Percentiles rank a stretch among this genome's conserved stretches.
These are phyloP conservation scores for Acanthis flammea DNA, from an alignment of 2,797 vertebrate species.

Conservation along the genomic window DNA sequence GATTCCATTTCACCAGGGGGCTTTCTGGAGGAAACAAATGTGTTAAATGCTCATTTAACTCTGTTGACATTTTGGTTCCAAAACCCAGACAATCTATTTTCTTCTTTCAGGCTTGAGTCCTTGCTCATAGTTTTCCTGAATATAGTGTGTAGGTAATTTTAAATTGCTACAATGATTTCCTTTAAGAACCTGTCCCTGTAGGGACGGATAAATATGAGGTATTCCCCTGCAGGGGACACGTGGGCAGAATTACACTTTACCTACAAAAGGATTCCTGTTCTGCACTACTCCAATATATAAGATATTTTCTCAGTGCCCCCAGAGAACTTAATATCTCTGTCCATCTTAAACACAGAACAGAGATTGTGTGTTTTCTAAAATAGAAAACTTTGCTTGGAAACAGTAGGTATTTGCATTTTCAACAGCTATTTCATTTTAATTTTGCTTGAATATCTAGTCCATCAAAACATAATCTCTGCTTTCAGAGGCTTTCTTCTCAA, in stretches of 20 bases:
- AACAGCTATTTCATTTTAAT: background rate
- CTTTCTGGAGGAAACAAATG: background rate
- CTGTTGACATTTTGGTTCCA: background rate
- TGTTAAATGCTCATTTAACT: background rate
- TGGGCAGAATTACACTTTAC: background rate
- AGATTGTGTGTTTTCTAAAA: background rate
- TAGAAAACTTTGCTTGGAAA: background rate
- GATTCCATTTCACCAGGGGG: background rate
- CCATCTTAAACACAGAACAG: background rate
- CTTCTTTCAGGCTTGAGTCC: background rate
- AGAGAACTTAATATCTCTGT: background rate
- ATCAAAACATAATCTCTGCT: background rate
- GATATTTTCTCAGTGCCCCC: background rate
- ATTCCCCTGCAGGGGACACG: background rate
- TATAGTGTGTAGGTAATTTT: background rate
- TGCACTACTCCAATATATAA: background rate
- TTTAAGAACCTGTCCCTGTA: background rate
- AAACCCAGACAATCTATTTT: background rate
- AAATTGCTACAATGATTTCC: background rate
- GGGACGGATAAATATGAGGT: background rate
- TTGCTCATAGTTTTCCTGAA: background rate
- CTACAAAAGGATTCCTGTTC: background rate
- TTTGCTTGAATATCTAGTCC: background rate
- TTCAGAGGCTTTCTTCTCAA: background rate
- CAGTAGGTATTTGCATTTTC: background rate